Evolutionary conservation across 2,888 invertebrate genomes (phyloP), one percentile per base, ranked within the genome.

Genomic region (Morpho achilles): DNA sequence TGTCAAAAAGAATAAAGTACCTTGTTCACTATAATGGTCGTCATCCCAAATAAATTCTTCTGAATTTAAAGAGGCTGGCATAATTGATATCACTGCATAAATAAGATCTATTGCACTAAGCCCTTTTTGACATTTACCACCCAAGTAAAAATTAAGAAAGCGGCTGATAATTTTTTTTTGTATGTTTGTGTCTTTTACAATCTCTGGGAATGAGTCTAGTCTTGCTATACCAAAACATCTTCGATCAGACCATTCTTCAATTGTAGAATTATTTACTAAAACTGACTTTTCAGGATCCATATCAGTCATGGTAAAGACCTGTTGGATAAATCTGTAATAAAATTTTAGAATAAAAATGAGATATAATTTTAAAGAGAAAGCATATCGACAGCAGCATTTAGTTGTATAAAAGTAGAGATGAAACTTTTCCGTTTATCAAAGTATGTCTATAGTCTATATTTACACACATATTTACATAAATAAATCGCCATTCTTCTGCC

Each of bases 1-100:
- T 9, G 70, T 59, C 32, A 69, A 16, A 58, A 63, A 67, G 54
- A 69, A 70, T 53, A 70, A 49, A 9, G 59, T 62, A n/a, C 68
- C 70, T 22, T 60, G 41, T n/a, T 64, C 61, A 32, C 46, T 56
- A 39, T 64, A 70, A 7, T 65, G 56, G 0, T 7, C 10, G 8
- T 58, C 46, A 16, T 52, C 22, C 63, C 63, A 70, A 41, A 68
- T 61, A n/a, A 66, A 59, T 39, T 62, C 46, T 62, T 70, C 70
- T n/a, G 50, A 42, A 0, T 22, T 1, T 8, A 43, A 46, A 40
- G 59, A 53, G 7, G 51, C 22, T 1, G 70, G 70, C 63, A 66
- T 67, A 6, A 70, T 67, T 22, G 70, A 58, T 59, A 70, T 63
- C 1, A 58, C 59, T 10, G 68, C 58, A 48, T 67, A 68, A 41